Evolutionary conservation across 2,113 vertebrate genomes (phyloP).

Genomic region (Oophaga pumilio): DNA sequence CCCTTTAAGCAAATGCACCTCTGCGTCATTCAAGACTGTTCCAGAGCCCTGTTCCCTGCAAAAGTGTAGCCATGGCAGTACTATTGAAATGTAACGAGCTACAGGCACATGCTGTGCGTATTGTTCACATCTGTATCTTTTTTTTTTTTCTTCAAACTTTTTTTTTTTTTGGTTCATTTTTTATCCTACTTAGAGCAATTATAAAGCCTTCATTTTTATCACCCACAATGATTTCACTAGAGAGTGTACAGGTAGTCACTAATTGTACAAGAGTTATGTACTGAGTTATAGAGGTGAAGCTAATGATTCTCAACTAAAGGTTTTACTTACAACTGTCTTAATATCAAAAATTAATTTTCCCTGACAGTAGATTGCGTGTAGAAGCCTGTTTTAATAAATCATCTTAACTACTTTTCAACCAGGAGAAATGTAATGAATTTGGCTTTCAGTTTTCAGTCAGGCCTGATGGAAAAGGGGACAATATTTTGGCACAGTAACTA

Average conservation of each 20-base stretch:
- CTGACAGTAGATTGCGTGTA: constrained; percentile 8
- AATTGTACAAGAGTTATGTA: constrained; percentile 1
- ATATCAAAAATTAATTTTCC: constrained; percentile 28
- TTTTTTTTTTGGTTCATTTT: background rate
- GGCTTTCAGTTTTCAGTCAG: background rate
- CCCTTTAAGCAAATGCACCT: no score
- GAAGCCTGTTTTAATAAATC: constrained; percentile 21
- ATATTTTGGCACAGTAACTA: constrained; percentile 1
- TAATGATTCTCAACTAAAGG: constrained; percentile 10
- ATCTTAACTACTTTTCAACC: constrained; percentile 19
- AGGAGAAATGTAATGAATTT: constrained; percentile 1
- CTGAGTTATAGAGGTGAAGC: background rate
- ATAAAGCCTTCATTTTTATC: background rate
- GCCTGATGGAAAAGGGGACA: background rate
- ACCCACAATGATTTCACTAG: background rate
- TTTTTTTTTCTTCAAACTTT: no score
- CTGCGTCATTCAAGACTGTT: no score
- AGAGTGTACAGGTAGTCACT: background rate
- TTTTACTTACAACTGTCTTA: constrained; percentile 2
- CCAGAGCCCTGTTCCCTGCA: no score
- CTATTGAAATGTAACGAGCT: no score
- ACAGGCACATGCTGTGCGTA: no score
- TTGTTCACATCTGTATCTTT: no score
- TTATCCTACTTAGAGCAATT: background rate
- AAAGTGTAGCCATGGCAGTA: no score